Base-by-base conservation (phyloP, 2,113 vertebrate genomes). In the Chionomys nivalis region DNA sequence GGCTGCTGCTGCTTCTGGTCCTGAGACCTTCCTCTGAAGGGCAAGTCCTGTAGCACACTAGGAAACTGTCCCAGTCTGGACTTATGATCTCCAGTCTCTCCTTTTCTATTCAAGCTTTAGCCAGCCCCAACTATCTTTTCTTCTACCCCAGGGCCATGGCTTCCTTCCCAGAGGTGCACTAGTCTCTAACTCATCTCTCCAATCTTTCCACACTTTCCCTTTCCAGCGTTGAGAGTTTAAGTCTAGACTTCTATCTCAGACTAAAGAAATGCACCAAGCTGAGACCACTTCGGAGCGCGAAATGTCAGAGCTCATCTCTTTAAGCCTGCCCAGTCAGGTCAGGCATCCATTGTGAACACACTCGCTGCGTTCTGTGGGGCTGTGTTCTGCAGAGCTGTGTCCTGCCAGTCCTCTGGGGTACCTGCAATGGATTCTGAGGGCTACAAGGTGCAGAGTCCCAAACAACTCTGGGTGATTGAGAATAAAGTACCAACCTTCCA, bases 401-500 rank as follows among this genome's bases (percentile, higher is more conserved):
- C 2, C 49, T 52, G 49, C 12, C 2, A 3, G 42, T 44, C 87
- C 3, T 0, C 39, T n/a, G 36, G 79, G 72, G 36, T 66, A 89
- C 85, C 90, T 88, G 39, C 92, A 92, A 65, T 94, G 87, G 94
- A 95, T 96, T 92, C 72, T 39, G 52, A 42, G 73, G 94, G 58
- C 65, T 89, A 24, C 21, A 81, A 90, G 90, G 94, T 93, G 68
- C 10, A 1, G 72, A 72, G 65, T 23, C 94, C 87, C 72, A 73
- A 76, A 90, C 28, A 94, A 66, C 52, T 73, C 24, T 44, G 83
- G 14, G 55, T 86, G 89, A 87, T 95, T 94, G 92, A 89, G 88
- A 91, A 75, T 88, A 66, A 96, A 95, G 92, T 76, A 92, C 44
- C 91, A 96, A 94, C 39, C 86, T 97, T 93, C 39, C 70, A 90